These are phyloP conservation scores for Numida meleagris DNA, from an alignment of 2,113 vertebrate species.

Conservation along the genomic window DNA sequence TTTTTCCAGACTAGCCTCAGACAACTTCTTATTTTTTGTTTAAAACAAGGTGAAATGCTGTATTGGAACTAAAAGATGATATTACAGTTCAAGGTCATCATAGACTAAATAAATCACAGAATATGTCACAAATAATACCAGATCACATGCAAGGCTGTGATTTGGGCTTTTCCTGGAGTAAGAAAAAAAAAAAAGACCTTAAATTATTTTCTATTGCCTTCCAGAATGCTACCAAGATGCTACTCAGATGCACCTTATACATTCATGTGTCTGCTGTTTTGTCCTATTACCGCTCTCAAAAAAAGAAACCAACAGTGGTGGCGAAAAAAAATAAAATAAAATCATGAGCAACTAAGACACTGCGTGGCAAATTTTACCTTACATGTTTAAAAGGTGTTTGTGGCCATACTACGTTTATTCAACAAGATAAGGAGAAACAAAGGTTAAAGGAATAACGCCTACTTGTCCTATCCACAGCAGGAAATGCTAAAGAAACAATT, in stretches of 20 bases:
- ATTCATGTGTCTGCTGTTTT: background rate
- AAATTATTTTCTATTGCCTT: background rate
- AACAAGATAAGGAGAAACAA: background rate
- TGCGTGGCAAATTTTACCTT: background rate
- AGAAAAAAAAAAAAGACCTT: background rate
- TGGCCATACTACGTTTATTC: background rate
- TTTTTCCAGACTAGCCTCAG: background rate
- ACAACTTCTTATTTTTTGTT: background rate
- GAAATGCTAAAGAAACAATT: constrained; percentile 50
- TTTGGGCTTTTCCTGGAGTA: background rate
- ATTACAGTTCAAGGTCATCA: background rate
- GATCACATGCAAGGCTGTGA: background rate
- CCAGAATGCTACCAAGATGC: background rate
- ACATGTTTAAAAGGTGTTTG: background rate
- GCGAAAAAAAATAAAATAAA: background rate
- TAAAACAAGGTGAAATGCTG: background rate
- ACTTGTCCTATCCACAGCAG: constrained; percentile 12
- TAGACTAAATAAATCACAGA: background rate
- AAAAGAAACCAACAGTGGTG: background rate
- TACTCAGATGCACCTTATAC: background rate
- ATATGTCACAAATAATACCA: background rate
- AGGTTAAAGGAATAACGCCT: background rate
- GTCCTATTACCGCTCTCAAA: background rate
- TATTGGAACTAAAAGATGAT: background rate
- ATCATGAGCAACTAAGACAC: background rate